Conservation (phyloP, 2,797 vertebrate species). For the Tokudaia muenninki region DNA sequence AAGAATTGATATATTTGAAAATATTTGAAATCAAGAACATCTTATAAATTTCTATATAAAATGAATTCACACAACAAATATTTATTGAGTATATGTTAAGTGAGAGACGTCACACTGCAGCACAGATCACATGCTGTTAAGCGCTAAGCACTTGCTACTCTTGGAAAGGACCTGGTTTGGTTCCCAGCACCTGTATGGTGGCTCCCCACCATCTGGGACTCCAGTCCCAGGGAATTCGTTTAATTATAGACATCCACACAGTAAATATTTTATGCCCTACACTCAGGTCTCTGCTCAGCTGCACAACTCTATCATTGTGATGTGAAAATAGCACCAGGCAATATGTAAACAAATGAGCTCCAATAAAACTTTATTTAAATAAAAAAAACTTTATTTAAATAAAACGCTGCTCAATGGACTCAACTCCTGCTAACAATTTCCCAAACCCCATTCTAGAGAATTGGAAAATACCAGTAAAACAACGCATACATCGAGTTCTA, state of each 20-base stretch:
- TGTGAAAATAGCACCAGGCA: background rate
- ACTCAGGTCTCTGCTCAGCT: background rate
- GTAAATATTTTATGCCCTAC: background rate
- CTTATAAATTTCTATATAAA: conserved; percentile 1
- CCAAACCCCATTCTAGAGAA: background rate
- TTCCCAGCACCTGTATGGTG: background rate
- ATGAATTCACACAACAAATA: background rate
- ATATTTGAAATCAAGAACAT: conserved; percentile 11
- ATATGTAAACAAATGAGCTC: background rate
- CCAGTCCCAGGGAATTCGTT: background rate
- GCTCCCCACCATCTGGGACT: too few species aligned
- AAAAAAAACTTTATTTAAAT: conserved; percentile 3
- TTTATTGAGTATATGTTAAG: background rate
- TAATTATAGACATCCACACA: background rate
- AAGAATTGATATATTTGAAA: background rate
- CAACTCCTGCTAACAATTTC: background rate
- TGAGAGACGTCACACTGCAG: background rate
- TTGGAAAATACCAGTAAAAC: background rate
- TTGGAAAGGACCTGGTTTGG: background rate
- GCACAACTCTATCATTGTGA: background rate
- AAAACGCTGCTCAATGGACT: background rate
- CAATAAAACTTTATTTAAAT: conserved; percentile 43
- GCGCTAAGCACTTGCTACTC: background rate
- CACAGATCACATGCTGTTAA: background rate
- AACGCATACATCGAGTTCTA: background rate